phyloP scores from a whole-genome alignment of 2,113 vertebrate genomes.

The Addax nasomaculatus region DNA sequence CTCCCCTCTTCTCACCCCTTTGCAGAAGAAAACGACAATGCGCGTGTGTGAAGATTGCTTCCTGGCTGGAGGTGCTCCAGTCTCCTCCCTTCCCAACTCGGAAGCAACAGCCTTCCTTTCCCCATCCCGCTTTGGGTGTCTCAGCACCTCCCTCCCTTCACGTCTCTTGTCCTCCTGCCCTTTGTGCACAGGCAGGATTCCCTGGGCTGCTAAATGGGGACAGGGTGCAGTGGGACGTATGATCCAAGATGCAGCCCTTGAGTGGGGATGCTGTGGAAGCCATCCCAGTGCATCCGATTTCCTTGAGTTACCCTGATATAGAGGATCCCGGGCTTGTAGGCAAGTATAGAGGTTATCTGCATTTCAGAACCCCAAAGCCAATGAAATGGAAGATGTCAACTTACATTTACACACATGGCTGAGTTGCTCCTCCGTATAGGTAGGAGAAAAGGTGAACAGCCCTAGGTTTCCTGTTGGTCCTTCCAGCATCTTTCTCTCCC shows the following conservation, averaged over 20 bases:
- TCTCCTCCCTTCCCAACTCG: neutral
- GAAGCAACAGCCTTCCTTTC: neutral
- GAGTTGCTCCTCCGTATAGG: accelerated
- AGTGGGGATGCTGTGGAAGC: neutral
- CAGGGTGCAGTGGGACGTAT: neutral
- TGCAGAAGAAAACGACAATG: constrained; percentile 31
- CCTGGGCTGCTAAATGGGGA: neutral
- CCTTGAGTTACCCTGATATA: neutral
- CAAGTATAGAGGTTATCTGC: neutral
- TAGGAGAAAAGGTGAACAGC: neutral
- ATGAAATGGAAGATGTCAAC: neutral
- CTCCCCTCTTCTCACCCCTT: constrained; percentile 59
- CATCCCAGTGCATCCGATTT: accelerated
- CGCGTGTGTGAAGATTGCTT: constrained; percentile 49
- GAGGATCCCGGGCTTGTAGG: neutral
- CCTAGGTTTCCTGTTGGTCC: neutral
- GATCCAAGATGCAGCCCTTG: too few relatives aligned
- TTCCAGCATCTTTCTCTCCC: neutral
- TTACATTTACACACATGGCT: accelerated
- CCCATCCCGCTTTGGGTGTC: neutral
- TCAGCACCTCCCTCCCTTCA: neutral
- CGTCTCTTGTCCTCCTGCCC: neutral
- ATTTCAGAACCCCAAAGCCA: neutral
- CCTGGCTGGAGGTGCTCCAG: neutral
- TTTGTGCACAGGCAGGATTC: neutral